Evolutionary conservation across 1,140 invertebrate species (phyloP), one percentile per base, ranked within the genome.

Genomic region (Anastrepha ludens): DNA sequence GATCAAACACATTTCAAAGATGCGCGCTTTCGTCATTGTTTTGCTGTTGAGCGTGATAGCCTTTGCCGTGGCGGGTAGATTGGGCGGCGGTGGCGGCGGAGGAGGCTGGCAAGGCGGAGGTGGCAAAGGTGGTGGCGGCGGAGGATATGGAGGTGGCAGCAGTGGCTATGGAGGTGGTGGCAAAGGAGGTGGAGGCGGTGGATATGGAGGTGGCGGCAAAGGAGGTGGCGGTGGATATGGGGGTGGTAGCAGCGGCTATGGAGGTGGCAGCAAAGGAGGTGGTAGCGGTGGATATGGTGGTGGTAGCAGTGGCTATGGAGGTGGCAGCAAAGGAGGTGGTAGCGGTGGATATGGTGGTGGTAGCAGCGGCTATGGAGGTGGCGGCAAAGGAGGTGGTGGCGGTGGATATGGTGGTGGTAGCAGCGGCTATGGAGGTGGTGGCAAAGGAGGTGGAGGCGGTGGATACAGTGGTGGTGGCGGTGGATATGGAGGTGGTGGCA

Each of bases 181-280:
- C 15, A 59, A 87, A 11, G 64, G 81, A 50, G 89, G 89, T 15
- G 89, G 89, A n/a, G 86, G 58, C 87, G 88, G 59, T 59, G 87
- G 50, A 62, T 67, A 1, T 50, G 88, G 89, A 1, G 88, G 88
- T 7, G 62, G 85, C 29, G 88, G 90, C 8, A 88, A 86, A 2
- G 88, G 89, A 1, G 88, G 88, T 15, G 89, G 90, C 4, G 87
- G 88, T 6, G 89, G 90, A 8, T 64, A 87, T 2, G 88, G 89
- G n/a, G 60, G 74, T 5, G 87, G 88, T 8, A 87, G 88, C 3
- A n/a, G 47, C 1, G 50, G 74, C 5, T n/a, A 55, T 55, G 47
- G 74, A 29, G 74, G 74, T 11, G 17, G 47, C 15, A 3, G 47
- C 44, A 15, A 15, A 55, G 44, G 15, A 8, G 47, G 74, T 15